Conservation (phyloP, 2,797 vertebrate genomes). For the Syngnathus acus region DNA sequence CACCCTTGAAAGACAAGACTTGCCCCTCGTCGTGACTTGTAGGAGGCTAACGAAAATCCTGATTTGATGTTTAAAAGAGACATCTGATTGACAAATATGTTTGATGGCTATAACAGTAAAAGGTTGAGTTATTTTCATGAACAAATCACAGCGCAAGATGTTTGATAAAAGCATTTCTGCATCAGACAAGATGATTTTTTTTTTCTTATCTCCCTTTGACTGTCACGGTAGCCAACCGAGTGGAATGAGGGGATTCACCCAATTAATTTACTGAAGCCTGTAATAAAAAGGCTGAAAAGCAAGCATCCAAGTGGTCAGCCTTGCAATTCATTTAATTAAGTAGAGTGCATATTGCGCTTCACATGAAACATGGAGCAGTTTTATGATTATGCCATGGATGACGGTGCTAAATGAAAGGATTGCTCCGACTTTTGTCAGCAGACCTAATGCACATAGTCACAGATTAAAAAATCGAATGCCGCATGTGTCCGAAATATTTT, state of each 20-base stretch:
- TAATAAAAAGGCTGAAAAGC: slow-evolving; percentile 55
- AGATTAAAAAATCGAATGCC: background rate
- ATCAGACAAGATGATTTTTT: slow-evolving; percentile 41
- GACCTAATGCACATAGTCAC: background rate
- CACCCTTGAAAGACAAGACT: too few species aligned
- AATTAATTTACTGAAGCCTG: slow-evolving; percentile 57
- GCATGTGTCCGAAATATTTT: background rate
- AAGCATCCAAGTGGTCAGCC: slow-evolving; percentile 37
- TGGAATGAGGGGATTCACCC: slow-evolving; percentile 54
- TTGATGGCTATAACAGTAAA: background rate
- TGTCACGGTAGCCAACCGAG: slow-evolving; percentile 43
- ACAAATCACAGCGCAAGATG: slow-evolving; percentile 19
- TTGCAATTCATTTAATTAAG: slow-evolving; percentile 58
- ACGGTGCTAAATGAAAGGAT: slow-evolving; percentile 13
- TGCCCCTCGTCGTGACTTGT: background rate
- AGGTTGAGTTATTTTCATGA: background rate
- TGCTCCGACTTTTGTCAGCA: slow-evolving; percentile 15
- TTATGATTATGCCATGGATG: slow-evolving; percentile 38
- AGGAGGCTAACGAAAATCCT: background rate
- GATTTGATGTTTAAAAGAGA: slow-evolving; percentile 13
- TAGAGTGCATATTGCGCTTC: slow-evolving; percentile 40
- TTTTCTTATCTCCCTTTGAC: slow-evolving; percentile 47
- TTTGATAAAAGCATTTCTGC: slow-evolving; percentile 10
- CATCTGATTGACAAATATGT: background rate
- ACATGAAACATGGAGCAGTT: slow-evolving; percentile 20